Conservation (phyloP, 2,797 vertebrate species). For the Silurus aristotelis region DNA sequence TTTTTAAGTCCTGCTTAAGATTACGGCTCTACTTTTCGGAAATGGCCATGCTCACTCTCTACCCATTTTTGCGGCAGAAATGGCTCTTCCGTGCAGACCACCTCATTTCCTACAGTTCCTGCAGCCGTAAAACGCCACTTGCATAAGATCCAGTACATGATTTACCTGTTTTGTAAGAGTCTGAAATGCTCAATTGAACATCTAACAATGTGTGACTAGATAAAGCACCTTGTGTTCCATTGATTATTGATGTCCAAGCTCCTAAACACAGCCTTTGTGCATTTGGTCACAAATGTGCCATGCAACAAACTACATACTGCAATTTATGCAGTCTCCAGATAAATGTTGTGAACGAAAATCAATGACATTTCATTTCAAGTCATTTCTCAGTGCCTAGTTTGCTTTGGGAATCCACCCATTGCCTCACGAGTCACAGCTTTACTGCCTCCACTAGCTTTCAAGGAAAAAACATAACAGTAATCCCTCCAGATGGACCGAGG, state of each 20-base stretch:
- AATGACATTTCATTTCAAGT: constrained; percentile 10
- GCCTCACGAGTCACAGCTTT: neutral
- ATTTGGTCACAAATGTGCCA: constrained; percentile 2
- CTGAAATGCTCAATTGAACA: constrained; percentile 12
- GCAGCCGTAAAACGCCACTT: neutral
- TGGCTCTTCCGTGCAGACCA: neutral
- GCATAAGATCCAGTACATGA: neutral
- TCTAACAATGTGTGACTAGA: constrained; percentile 20
- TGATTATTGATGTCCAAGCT: constrained; percentile 5
- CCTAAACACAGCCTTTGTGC: neutral
- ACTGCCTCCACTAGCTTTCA: neutral
- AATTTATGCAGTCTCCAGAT: neutral
- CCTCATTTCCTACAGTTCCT: neutral
- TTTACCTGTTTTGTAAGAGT: constrained; percentile 13
- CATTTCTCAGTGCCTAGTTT: constrained; percentile 11
- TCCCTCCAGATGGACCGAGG: neutral
- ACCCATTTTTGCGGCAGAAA: neutral
- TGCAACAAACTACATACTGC: constrained; percentile 16
- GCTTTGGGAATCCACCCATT: neutral
- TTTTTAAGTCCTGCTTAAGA: neutral
- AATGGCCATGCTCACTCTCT: neutral
- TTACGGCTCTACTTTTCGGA: neutral
- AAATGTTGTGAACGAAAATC: constrained; percentile 4
- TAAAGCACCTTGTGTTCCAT: neutral
- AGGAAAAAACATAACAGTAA: neutral